Evolutionary conservation across 2,888 invertebrate genomes (phyloP).

Genomic region (Tridacna gigas): DNA sequence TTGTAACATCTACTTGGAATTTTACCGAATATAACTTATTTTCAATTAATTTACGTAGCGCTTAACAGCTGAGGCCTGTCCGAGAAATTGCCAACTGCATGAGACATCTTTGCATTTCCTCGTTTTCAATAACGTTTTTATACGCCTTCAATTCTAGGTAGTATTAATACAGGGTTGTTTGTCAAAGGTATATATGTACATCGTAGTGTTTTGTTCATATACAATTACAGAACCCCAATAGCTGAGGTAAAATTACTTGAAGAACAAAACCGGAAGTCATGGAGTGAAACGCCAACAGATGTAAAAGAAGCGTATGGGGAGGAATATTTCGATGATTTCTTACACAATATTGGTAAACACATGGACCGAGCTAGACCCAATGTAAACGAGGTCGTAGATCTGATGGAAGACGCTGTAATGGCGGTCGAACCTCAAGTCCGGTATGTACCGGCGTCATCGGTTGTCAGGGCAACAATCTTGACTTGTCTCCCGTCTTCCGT

Average conservation of each 20-base stretch:
- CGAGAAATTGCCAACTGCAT: no score
- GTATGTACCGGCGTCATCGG: conserved; percentile 79
- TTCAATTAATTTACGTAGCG: no score
- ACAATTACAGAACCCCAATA: conserved; percentile 76
- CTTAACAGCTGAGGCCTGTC: no score
- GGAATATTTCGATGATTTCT: conserved; percentile 80
- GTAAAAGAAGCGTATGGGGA: conserved; percentile 80
- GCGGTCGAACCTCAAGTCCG: conserved; percentile 70
- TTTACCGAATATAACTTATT: no score
- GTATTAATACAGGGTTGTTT: no score
- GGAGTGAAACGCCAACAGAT: conserved; percentile 81
- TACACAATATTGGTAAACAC: conserved; percentile 72
- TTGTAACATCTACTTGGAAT: no score
- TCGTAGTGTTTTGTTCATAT: background rate
- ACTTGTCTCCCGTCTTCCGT: conserved; percentile 71
- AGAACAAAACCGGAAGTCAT: conserved; percentile 75
- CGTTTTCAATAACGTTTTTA: no score
- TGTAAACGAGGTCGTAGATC: conserved; percentile 76
- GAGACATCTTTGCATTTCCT: no score
- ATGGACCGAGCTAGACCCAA: conserved; percentile 78
- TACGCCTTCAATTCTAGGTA: no score
- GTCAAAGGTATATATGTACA: background rate
- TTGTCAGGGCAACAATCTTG: conserved; percentile 74
- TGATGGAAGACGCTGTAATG: conserved; percentile 77
- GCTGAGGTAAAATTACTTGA: conserved; percentile 71